Evolutionary conservation across 2,797 vertebrate genomes (phyloP), one percentile per base, ranked within the genome.

Genomic region (Cryptoblepharus egeriae): DNA sequence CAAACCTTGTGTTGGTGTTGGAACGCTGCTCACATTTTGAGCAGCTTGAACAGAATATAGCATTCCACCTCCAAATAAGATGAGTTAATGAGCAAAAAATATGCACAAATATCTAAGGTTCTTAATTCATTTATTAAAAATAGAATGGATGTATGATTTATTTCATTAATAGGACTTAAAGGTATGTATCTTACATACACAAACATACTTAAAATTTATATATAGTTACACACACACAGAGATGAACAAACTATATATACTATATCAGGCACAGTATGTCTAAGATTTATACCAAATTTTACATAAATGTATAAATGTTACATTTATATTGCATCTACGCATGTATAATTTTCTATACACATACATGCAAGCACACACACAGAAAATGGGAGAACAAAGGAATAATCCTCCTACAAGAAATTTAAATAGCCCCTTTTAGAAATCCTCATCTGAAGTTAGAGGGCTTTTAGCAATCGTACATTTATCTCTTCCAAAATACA

Each of bases 401-500:
- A 83, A 73, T 92, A 91, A 84, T 82, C 79, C 92, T 94, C 92
- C 90, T 75, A 93, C 90, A 95, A 95, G 93, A 93, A 91, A 94
- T 95, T 95, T 94, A 94, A 95, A 94, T 91, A 87, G 78, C 88
- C 93, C 94, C 93, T 86, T 91, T 92, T 91, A 84, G 91, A 92
- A 92, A 88, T 87, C 88, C 92, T 93, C 87, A 93, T 89, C 86
- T 88, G 86, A 96, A 95, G 90, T 96, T 96, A 91, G 87, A 92
- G 90, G 84, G 82, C 60, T 65, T 93, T 95, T 95, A 92, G 90
- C 94, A 93, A 93, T 93, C 86, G 93, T 92, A 93, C 88, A 92
- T 95, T 95, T 96, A 84, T 92, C 93, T 93, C 94, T 88, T 92
- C 94, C 91, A 95, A 94, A 96, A 95, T 95, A 95, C 95, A 96